Base-by-base conservation (phyloP, 2,888 invertebrate species). In the Drosophila siamana region DNA sequence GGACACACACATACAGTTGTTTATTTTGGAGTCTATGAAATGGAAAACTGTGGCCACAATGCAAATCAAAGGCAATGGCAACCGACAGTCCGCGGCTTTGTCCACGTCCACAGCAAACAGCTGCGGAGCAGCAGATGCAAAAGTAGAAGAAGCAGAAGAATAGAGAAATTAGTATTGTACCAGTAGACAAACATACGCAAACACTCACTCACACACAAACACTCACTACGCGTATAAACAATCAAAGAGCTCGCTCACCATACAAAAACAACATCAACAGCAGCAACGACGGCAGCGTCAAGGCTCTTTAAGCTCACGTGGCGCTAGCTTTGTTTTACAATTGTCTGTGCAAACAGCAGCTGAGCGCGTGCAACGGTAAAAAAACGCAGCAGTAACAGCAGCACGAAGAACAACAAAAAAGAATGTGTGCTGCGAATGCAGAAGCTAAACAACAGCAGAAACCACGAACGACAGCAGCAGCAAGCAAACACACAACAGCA, bases 301-400 rank as follows among this genome's bases (percentile, higher is more conserved):
- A 57, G 38, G 38, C 57, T 65, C 64, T 78, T 59, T 61, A 78
- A 78, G 68, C 74, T 73, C 61, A 69, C 59, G 78, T 69, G 62
- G 64, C 61, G 59, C 64, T 59, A 33, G 78, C 65, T 73, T 69
- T 73, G 74, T 75, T 75, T 73, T 59, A 78, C 75, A 69, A 73
- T 73, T 73, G 78, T 78, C 75, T 73, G 68, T 62, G 55, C 64
- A 72, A 64, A 73, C 61, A 68, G 59, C 54, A 70, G 50, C 36
- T 41, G 67, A 46, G 54, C 50, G 28, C 28, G 22, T 48, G 30
- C 43, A 55, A 55, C 36, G 36, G 36, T 38, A 36, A 59, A 51
- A 54, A 62, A 62, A 55, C 54, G 41, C 54, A 65, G 46, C 54
- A 65, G n/a, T n/a, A n/a, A 38, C 54, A 65, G 46, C 26, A 77